Base-by-base conservation (phyloP, 2,113 vertebrate species). In the Monarcha castaneiventris region DNA sequence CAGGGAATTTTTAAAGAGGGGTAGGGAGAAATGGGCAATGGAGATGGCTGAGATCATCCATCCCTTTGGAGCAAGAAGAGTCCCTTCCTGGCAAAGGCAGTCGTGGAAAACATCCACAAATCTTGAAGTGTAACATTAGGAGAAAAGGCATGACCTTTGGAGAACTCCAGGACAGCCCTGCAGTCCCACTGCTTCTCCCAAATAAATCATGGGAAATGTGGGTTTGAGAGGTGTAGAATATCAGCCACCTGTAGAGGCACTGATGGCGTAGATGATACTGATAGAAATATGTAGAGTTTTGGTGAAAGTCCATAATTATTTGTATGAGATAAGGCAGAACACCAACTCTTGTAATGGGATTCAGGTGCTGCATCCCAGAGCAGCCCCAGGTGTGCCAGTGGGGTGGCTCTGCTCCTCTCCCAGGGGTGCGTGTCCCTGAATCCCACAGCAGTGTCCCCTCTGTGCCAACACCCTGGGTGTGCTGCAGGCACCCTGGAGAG, bases 121-220 rank as follows among this genome's bases (percentile, higher is more conserved):
- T 13, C 67, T 64, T 61, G 51, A 37, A 43, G 75, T 49, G 90
- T 87, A 88, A 95, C 67, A 18, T 79, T 68, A 92, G 95, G 61
- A 95, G 91, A 62, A 71, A 63, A n/a, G 18, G 3, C 32, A 0
- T 94, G 93, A 94, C 89, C 95, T 94, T 89, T 91, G 84, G 52
- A 43, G 72, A 41, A 7, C 44, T 83, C 81, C 37, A 4, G 51
- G 39, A 4, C 27, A 16, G 88, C 9, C 44, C 49, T 54, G 2
- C 59, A 54, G 64, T 19, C 58, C 88, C n/a, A 3, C 0, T 7
- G 49, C 46, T 73, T 35, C 2, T 46, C 72, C 2, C 33, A 68
- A 52, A 41, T 58, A 68, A 64, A 84, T 69, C 79, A 44, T 0
- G 37, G 59, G 75, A 71, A 66, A 21, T 3, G 1, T 19, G 22